Evolutionary conservation across 2,113 vertebrate genomes (phyloP).

Genomic region (Natator depressus): DNA sequence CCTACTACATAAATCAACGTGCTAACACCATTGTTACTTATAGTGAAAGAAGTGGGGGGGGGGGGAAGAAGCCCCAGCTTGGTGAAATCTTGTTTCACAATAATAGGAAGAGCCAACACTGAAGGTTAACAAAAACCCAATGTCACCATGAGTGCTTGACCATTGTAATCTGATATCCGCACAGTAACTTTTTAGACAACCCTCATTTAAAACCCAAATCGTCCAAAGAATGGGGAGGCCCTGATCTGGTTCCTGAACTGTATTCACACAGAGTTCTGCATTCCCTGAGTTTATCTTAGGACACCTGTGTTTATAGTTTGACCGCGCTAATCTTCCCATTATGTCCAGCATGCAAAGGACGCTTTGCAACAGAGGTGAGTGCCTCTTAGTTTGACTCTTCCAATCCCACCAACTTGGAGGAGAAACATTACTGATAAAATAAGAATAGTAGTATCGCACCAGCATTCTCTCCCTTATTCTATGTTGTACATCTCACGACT

Average conservation of each 20-base stretch:
- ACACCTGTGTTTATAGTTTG: background rate
- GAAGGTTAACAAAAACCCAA: background rate
- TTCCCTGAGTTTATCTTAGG: background rate
- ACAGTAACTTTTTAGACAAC: background rate
- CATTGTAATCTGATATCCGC: background rate
- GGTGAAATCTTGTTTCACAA: fast-evolving
- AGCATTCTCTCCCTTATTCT: background rate
- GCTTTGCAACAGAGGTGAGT: background rate
- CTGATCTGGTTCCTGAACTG: background rate
- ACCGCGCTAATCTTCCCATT: background rate
- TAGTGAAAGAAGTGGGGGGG: background rate
- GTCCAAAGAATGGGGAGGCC: background rate
- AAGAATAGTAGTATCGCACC: background rate
- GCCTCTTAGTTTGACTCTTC: background rate
- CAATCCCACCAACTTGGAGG: background rate
- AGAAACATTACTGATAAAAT: background rate
- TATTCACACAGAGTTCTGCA: fast-evolving
- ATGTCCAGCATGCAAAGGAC: background rate
- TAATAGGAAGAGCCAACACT: fast-evolving
- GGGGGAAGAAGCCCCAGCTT: background rate
- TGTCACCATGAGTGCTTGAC: background rate
- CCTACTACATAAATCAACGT: background rate
- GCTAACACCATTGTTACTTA: background rate
- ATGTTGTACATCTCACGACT: background rate
- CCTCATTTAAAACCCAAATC: fast-evolving